A percentile compares a stretch with the other conserved stretches of the same genome.
Evolutionary conservation across 1,140 invertebrate genomes (phyloP).

Genomic region (Drosophila gunungcola): DNA sequence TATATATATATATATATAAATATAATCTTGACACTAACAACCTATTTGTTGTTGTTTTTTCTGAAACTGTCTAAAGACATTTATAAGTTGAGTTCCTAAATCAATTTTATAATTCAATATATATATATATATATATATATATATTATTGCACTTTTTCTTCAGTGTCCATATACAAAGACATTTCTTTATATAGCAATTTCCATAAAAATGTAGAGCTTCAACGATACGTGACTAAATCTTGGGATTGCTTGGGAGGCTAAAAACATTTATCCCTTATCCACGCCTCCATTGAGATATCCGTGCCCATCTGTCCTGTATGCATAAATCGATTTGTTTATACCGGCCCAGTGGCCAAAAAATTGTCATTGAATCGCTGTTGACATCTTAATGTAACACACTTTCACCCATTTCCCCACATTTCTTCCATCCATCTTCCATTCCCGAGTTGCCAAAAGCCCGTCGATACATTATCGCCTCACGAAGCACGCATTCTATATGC

Average conservation of each 20-base stretch:
- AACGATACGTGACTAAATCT: slow-evolving; percentile 70
- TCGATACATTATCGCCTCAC: slow-evolving; percentile 53
- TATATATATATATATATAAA: too few relatives aligned
- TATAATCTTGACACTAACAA: too few relatives aligned
- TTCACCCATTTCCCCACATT: slow-evolving; percentile 1
- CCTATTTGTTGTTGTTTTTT: too few relatives aligned
- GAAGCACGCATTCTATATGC: slow-evolving; percentile 48
- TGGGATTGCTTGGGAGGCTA: slow-evolving; percentile 14
- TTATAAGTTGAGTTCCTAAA: too few relatives aligned
- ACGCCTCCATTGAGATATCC: slow-evolving; percentile 8
- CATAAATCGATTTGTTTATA: slow-evolving; percentile 69
- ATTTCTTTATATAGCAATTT: slow-evolving; percentile 57
- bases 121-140: too few relatives aligned
- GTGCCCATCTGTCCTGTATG: slow-evolving; percentile 37
- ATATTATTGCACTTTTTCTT: not conserved
- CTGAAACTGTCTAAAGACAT: too few relatives aligned
- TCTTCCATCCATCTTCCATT: slow-evolving; percentile 1
- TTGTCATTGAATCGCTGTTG: slow-evolving; percentile 49
- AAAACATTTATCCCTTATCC: slow-evolving; percentile 5
- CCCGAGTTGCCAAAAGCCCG: slow-evolving; percentile 49
- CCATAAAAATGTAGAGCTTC: slow-evolving; percentile 61
- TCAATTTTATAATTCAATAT: too few relatives aligned
- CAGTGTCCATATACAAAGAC: slow-evolving; percentile 28
- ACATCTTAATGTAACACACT: slow-evolving; percentile 52
- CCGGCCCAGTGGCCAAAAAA: slow-evolving; percentile 27